Conservation (phyloP, 2,113 vertebrate species). For the Arvicanthis niloticus region DNA sequence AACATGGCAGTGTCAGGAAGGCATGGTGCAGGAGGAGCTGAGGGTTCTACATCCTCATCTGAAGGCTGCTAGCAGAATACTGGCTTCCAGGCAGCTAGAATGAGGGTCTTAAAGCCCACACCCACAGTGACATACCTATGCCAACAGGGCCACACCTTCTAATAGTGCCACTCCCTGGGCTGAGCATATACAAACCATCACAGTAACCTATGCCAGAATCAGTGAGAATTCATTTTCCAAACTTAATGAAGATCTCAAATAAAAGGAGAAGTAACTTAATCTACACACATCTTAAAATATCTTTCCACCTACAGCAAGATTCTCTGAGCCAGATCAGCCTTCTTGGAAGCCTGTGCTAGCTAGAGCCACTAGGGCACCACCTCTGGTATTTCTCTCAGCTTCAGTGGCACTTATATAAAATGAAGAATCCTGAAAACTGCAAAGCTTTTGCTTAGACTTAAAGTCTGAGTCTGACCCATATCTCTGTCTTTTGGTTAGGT, state of each 20-base stretch:
- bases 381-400: accelerated
- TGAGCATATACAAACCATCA: too few relatives aligned
- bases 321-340: accelerated
- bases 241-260: neutral
- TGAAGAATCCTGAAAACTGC: neutral
- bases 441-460: neutral
- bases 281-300: neutral
- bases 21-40: too few relatives aligned
- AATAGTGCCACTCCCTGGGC: too few relatives aligned
- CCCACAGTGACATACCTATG: too few relatives aligned
- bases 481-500: neutral
- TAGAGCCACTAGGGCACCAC: neutral
- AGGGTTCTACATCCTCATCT: too few relatives aligned
- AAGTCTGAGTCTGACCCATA: neutral
- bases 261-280: neutral
- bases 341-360: neutral
- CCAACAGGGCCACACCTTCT: too few relatives aligned
- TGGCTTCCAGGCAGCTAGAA: too few relatives aligned
- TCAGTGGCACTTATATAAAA: neutral
- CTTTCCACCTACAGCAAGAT: neutral
- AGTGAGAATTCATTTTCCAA: neutral
- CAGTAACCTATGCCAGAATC: neutral
- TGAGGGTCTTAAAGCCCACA: too few relatives aligned
- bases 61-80: too few relatives aligned
- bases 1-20: too few relatives aligned